phyloP scores from a whole-genome alignment of 2,113 vertebrate genomes.

The Tyto alba region DNA sequence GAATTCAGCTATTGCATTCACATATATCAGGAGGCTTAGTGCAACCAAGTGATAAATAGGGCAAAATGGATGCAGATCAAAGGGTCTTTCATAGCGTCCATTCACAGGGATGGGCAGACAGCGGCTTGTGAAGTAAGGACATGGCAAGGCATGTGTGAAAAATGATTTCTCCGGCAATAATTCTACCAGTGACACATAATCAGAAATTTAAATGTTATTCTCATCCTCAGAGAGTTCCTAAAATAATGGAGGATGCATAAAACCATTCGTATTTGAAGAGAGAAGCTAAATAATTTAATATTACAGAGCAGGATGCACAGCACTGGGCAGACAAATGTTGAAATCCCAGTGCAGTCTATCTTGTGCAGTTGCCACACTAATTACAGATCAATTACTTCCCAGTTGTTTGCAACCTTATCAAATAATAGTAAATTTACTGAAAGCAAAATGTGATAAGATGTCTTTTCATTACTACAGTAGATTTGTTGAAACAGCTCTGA shows the following conservation, averaged over 20 bases:
- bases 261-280: constrained; percentile 71
- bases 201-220: constrained; percentile 73
- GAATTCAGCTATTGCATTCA: constrained; percentile 66
- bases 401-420: constrained; percentile 77
- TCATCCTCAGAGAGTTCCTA: constrained; percentile 67
- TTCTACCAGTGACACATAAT: constrained; percentile 60
- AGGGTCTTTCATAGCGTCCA: neutral
- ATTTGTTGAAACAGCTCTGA: constrained; percentile 75
- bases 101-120: constrained; percentile 45
- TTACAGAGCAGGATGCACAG: constrained; percentile 40
- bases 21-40: constrained; percentile 68
- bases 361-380: constrained; percentile 72
- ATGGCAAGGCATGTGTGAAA: constrained; percentile 68
- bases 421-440: constrained; percentile 77
- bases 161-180: constrained; percentile 44
- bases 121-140: constrained; percentile 41
- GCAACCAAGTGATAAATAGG: constrained; percentile 70
- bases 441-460: constrained; percentile 72
- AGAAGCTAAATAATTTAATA: constrained; percentile 73
- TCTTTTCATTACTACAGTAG: constrained; percentile 76
- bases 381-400: constrained; percentile 81
- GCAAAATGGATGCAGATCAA: constrained; percentile 67
- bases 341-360: constrained; percentile 55
- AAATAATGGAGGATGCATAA: constrained; percentile 69
- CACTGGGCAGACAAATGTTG: constrained; percentile 67